A percentile compares a stretch with the other conserved stretches of the same genome.
Conservation (phyloP, 2,113 vertebrate species). For the Spermophilus dauricus region DNA sequence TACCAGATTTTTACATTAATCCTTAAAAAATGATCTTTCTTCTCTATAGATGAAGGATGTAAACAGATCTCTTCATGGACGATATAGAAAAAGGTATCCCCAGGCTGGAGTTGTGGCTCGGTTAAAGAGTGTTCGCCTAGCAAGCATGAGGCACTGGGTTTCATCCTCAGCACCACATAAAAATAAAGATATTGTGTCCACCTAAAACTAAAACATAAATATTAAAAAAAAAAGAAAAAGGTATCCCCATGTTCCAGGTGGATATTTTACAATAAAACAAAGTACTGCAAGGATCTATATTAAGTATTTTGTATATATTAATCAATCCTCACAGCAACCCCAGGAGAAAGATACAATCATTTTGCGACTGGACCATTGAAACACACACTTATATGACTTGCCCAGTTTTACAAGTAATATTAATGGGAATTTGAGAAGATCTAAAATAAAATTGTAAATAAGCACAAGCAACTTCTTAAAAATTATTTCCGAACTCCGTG, state of each 20-base stretch:
- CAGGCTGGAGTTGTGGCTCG: too few relatives aligned
- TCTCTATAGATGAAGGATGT: not conserved
- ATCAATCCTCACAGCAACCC: not conserved
- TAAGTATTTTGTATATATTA: not conserved
- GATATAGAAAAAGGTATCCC: not conserved
- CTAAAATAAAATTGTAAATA: not conserved
- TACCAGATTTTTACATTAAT: not conserved
- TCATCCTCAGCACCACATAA: too few relatives aligned
- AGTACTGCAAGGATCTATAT: not conserved
- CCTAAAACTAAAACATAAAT: too few relatives aligned
- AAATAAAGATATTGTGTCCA: too few relatives aligned
- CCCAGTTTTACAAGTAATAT: not conserved
- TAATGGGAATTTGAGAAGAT: not conserved
- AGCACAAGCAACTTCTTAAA: conserved; percentile 6
- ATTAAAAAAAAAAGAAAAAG: too few relatives aligned
- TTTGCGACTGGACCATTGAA: not conserved
- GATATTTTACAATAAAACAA: not conserved
- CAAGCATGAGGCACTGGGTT: too few relatives aligned
- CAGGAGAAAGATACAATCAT: not conserved
- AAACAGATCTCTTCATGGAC: not conserved
- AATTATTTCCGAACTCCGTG: not conserved
- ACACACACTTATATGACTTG: not conserved
- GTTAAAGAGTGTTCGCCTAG: too few relatives aligned
- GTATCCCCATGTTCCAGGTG: not conserved
- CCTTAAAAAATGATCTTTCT: not conserved